Base-by-base conservation (phyloP, 2,888 invertebrate genomes). In the Papilio protenor region DNA sequence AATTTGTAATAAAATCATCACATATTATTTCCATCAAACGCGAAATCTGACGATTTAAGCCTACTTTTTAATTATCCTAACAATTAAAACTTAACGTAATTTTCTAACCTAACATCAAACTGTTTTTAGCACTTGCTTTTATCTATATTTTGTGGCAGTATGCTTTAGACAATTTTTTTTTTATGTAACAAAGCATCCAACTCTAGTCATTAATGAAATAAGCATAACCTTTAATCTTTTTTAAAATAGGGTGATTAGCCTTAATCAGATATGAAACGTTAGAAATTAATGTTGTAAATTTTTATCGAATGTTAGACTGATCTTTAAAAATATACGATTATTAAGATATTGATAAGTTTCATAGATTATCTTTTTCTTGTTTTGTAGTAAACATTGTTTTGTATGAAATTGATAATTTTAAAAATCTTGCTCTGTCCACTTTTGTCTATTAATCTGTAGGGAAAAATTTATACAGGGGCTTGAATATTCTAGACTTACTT, bases 251-350 rank as follows among this genome's bases (percentile, higher is more conserved):
- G 86, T 86, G 88, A 83, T 90, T 45, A 91, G 93, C 92, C 92
- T 92, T 92, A 92, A 86, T 81, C 84, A 85, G 45, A 85, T 85
- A 82, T 84, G 82, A 84, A 85, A 87, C 84, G 83, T 87, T 88
- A 88, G 88, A 84, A 84, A 85, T 85, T 86, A 89, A 90, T 89
- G 84, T 85, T 91, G 91, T 92, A 91, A 90, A 90, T 91, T 91
- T 90, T 92, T 92, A 94, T 91, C 94, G 94, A 94, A 94, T 92
- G 92, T 94, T 94, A 94, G 94, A 94, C 94, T 94, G 94, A 94
- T 93, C 90, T 94, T 92, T 92, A 91, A 93, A 91, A 90, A 89
- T 91, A 90, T 92, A 92, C 89, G 91, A 92, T 91, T 90, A 89
- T 85, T 87, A 87, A 87, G 85, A 85, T 88, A 85, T 86, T 86